A percentile compares a stretch with the other conserved stretches of the same genome.
Evolutionary conservation across 2,888 invertebrate species (phyloP).

Genomic region (Drosophila prolongata): DNA sequence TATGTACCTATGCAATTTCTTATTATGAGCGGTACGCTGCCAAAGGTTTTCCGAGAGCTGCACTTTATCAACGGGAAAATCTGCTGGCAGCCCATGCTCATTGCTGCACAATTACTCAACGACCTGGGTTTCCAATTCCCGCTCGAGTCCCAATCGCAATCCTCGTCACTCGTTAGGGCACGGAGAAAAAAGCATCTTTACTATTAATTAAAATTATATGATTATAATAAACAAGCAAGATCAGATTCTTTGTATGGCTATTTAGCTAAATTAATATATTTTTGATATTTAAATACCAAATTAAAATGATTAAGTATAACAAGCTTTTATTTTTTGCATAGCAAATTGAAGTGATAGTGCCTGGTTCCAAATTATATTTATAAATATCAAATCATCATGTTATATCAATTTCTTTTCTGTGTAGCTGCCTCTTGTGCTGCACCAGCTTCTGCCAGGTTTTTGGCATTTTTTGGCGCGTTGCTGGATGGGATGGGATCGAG

Average conservation of each 20-base stretch:
- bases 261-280: too few species aligned
- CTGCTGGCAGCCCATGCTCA: slow-evolving; percentile 70
- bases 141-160: slow-evolving; percentile 47
- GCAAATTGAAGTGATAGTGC: too few species aligned
- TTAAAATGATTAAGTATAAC: too few species aligned
- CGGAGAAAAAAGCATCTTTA: neutral
- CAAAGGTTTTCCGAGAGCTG: slow-evolving; percentile 61
- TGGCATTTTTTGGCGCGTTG: slow-evolving; percentile 61
- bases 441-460: slow-evolving; percentile 53
- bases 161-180: slow-evolving; percentile 58
- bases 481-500: slow-evolving; percentile 54
- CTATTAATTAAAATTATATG: too few species aligned
- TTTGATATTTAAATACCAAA: too few species aligned
- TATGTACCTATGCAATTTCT: slow-evolving; percentile 62
- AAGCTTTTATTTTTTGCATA: too few species aligned
- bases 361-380: too few species aligned
- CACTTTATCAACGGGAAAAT: slow-evolving; percentile 77
- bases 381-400: too few species aligned
- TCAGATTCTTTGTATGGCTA: too few species aligned
- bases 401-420: neutral
- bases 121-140: slow-evolving; percentile 58
- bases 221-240: too few species aligned
- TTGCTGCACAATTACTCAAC: slow-evolving; percentile 79
- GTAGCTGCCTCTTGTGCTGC: slow-evolving; percentile 29
- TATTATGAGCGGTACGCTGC: slow-evolving; percentile 66